Conservation (phyloP, 2,888 invertebrate genomes). For the Chymomyza caudatula region DNA sequence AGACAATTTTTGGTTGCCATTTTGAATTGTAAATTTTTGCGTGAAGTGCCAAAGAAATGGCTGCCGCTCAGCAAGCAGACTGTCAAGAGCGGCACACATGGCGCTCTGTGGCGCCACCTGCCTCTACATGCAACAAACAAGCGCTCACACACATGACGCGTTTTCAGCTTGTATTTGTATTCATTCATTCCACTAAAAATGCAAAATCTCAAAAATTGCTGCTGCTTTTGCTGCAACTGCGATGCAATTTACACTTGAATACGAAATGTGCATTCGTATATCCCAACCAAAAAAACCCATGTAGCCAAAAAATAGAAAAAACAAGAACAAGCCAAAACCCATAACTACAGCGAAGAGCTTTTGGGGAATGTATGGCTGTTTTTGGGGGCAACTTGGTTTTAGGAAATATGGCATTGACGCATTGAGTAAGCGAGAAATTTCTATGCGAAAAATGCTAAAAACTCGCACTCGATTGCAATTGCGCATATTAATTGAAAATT, state of each 20-base stretch:
- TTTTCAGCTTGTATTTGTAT: conserved; percentile 30
- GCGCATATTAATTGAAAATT: conserved; percentile 72
- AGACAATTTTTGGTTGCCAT: conserved; percentile 60
- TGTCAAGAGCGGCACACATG: conserved; percentile 49
- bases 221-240: conserved; percentile 52
- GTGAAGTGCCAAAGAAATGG: conserved; percentile 41
- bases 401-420: background rate
- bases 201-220: conserved; percentile 56
- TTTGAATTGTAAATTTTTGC: conserved; percentile 70
- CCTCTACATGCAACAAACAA: conserved; percentile 46
- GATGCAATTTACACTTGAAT: conserved; percentile 71
- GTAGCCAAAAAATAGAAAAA: background rate
- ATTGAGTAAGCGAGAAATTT: conserved; percentile 22
- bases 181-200: conserved; percentile 57
- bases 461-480: conserved; percentile 54
- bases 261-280: conserved; percentile 44
- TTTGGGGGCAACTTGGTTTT: background rate
- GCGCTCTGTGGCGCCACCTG: conserved; percentile 50
- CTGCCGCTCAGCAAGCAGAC: conserved; percentile 43
- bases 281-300: background rate
- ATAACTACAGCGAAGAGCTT: conserved; percentile 25
- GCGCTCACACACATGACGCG: background rate
- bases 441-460: conserved; percentile 59
- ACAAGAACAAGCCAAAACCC: conserved; percentile 30
- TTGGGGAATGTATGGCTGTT: too few relatives aligned